These are phyloP conservation scores for Drosophila ficusphila DNA, from an alignment of 1,140 invertebrate genomes.

Conservation along the genomic window DNA sequence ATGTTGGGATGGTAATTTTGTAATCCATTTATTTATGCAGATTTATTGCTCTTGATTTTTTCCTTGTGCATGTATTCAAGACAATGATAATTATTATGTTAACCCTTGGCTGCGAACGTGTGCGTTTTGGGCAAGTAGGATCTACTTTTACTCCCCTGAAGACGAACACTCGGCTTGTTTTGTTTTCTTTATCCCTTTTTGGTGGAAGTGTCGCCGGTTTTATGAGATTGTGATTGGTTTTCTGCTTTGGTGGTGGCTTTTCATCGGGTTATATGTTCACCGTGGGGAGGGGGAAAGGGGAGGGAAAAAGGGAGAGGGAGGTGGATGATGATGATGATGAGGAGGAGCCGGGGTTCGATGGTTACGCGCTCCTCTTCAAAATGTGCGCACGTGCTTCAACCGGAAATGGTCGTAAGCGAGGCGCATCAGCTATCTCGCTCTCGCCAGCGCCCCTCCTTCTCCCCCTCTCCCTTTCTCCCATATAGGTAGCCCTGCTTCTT, in stretches of 20 bases:
- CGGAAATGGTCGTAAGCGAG: slow-evolving; percentile 80
- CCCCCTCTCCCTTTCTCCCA: slow-evolving; percentile 30
- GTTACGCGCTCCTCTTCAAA: slow-evolving; percentile 64
- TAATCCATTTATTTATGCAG: not conserved
- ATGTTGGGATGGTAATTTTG: not conserved
- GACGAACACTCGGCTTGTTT: slow-evolving; percentile 4
- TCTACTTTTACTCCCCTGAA: slow-evolving; percentile 21
- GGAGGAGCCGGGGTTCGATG: slow-evolving; percentile 23
- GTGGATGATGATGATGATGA: no score
- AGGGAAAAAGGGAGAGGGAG: no score
- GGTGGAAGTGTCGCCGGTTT: slow-evolving; percentile 58
- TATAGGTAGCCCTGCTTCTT: slow-evolving; percentile 23
- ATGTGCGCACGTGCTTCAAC: slow-evolving; percentile 78
- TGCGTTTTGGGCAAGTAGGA: slow-evolving; percentile 76
- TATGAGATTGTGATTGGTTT: slow-evolving; percentile 73
- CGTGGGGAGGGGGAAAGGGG: not conserved
- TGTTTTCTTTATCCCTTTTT: slow-evolving; percentile 14
- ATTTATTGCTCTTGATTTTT: not conserved
- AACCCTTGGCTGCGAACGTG: slow-evolving; percentile 70
- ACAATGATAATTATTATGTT: slow-evolving; percentile 75
- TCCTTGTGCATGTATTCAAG: slow-evolving; percentile 40
- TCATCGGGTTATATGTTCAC: slow-evolving; percentile 27
- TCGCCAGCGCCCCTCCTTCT: slow-evolving; percentile 28
- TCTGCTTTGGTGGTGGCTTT: slow-evolving; percentile 67
- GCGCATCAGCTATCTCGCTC: slow-evolving; percentile 65